Base-by-base conservation (phyloP, 2,797 vertebrate species). In the Remorina albescens region DNA sequence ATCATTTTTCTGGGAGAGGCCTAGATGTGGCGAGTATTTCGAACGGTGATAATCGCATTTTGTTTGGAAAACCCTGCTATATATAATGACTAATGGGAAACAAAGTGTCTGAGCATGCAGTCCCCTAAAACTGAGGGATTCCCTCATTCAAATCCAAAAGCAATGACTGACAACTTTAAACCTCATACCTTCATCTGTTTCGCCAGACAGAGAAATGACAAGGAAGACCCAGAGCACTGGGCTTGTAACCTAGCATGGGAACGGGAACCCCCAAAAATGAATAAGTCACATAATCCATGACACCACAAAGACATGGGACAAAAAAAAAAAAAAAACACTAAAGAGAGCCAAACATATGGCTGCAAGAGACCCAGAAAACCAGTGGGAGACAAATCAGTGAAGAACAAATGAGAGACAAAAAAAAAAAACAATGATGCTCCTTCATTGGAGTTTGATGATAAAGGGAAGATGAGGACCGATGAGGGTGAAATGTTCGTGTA, bases 41-140 rank as follows among this genome's bases (percentile, higher is more conserved):
- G 62, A 63, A 74, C 74, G 54, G 56, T 76, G 37, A 76, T 84
- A 77, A 88, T 82, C 63, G 55, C 86, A 80, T 84, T 91, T 90
- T 87, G 78, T 87, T 93, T 90, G 83, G 85, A 89, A 86, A 89
- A 78, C 60, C 67, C 72, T 80, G 81, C 81, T 78, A 74, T 74
- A 78, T 74, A 84, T 92, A 85, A 87, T 67, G 78, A 78, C 80
- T 91, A 93, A 93, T 92, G 78, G 86, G 78, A 90, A 93, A 91
- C 89, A 89, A 94, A 92, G 93, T 91, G 88, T 65, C 82, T 50
- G 25, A 85, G 85, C 88, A 88, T 76, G 83, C 76, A 83, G 67
- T 80, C 77, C 39, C 59, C 60, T 71, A 25, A 80, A 85, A 88
- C 71, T 59, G 36, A 78, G 81, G 82, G 80, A 91, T 85, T 87